phyloP scores from a whole-genome alignment of 1,140 invertebrate genomes.

The Drosophila santomea region DNA sequence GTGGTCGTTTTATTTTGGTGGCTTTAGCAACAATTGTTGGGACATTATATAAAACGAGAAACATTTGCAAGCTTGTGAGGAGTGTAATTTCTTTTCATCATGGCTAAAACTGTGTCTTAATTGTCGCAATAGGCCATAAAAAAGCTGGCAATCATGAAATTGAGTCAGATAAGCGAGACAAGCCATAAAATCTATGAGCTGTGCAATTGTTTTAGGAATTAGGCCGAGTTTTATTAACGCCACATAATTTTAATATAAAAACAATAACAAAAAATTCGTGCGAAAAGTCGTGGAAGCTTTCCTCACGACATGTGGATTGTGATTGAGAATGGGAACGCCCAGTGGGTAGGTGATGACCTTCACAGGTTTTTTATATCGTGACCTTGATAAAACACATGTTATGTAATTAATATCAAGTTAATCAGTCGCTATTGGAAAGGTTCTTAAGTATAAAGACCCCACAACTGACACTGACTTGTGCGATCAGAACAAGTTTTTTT shows the following conservation, averaged over 20 bases:
- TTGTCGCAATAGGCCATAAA: slow-evolving; percentile 40
- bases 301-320: slow-evolving; percentile 19
- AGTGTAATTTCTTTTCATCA: slow-evolving; percentile 41
- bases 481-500: slow-evolving; percentile 12
- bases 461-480: background rate
- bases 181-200: slow-evolving; percentile 6
- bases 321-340: slow-evolving; percentile 28
- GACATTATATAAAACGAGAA: slow-evolving; percentile 32
- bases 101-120: slow-evolving; percentile 29
- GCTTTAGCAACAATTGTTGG: slow-evolving; percentile 39
- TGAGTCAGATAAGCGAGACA: slow-evolving; percentile 14
- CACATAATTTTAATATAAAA: background rate
- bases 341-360: slow-evolving; percentile 15
- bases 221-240: background rate
- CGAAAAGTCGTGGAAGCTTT: slow-evolving; percentile 11
- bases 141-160: slow-evolving; percentile 34
- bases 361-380: slow-evolving; percentile 6
- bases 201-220: slow-evolving; percentile 3
- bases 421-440: slow-evolving; percentile 26
- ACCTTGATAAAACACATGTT: slow-evolving; percentile 19
- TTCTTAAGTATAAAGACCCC: slow-evolving; percentile 11
- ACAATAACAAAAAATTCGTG: slow-evolving; percentile 9
- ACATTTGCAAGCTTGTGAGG: slow-evolving; percentile 17
- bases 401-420: slow-evolving; percentile 27
- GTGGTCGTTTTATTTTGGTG: slow-evolving; percentile 5